Percentiles rank a stretch among this genome's conserved stretches.
Conservation (phyloP, 1,140 invertebrate genomes). For the Rhyzopertha dominica region DNA sequence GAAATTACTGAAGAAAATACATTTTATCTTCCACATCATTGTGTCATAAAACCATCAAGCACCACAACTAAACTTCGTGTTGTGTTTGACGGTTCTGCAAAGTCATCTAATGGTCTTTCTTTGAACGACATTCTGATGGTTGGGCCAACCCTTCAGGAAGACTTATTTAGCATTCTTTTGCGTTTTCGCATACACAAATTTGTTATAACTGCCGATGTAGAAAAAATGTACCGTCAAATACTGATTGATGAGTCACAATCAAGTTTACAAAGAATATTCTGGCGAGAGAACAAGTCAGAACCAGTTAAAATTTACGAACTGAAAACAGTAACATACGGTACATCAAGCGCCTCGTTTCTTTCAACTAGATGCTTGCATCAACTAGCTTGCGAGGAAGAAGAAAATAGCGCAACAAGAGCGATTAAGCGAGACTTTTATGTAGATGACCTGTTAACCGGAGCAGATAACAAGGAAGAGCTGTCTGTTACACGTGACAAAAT, state of each 20-base stretch:
- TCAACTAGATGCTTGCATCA: slow-evolving; percentile 37
- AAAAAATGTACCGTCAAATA: slow-evolving; percentile 45
- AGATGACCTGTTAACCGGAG: slow-evolving; percentile 46
- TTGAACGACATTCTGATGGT: slow-evolving; percentile 30
- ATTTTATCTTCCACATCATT: slow-evolving; percentile 35
- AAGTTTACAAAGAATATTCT: slow-evolving; percentile 41
- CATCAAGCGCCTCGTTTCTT: slow-evolving; percentile 35
- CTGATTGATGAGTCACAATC: slow-evolving; percentile 30
- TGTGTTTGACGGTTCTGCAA: slow-evolving; percentile 41
- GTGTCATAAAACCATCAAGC: slow-evolving; percentile 23
- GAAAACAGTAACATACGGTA: slow-evolving; percentile 40
- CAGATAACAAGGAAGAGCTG: slow-evolving; percentile 21
- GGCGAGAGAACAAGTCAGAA: slow-evolving; percentile 27
- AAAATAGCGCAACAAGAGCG: slow-evolving; percentile 26
- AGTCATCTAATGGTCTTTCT: slow-evolving; percentile 21
- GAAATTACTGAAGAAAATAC: slow-evolving; percentile 9
- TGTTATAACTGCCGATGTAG: slow-evolving; percentile 41
- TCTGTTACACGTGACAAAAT: slow-evolving; percentile 20
- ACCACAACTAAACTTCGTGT: slow-evolving; percentile 29
- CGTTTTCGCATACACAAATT: slow-evolving; percentile 32
- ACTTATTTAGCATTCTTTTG: slow-evolving; percentile 34
- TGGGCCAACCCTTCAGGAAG: slow-evolving; percentile 35
- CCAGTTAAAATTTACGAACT: slow-evolving; percentile 26
- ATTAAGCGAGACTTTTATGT: slow-evolving; percentile 45
- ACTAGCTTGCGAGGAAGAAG: slow-evolving; percentile 25